Evolutionary conservation across 37 sponge, comb jelly and placozoan species (phyloP).

Genomic region (Spongilla lacustris): DNA sequence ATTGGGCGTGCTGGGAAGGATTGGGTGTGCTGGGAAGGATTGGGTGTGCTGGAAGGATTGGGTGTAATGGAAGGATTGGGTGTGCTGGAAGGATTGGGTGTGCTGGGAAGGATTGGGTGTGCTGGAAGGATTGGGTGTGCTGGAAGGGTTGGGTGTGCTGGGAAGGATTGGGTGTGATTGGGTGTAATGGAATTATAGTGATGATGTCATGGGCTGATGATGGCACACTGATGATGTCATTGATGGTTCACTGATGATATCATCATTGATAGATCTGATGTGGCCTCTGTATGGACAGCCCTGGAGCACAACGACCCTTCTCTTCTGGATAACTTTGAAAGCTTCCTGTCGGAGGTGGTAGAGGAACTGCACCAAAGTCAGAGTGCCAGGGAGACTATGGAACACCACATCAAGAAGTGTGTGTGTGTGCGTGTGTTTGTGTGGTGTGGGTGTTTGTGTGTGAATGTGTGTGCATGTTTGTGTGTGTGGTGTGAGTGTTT

Average conservation of each 20-base stretch:
- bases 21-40: neutral
- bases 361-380: slow-evolving; percentile 39
- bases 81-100: neutral
- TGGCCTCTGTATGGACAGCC: slow-evolving; percentile 35
- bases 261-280: slow-evolving; percentile 1
- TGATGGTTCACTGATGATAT: neutral
- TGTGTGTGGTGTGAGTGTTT: neutral
- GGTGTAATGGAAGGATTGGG: neutral
- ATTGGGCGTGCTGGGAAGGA: neutral
- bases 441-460: neutral
- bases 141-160: no score
- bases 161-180: neutral
- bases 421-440: neutral
- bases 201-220: neutral
- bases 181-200: no score
- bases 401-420: slow-evolving; percentile 44
- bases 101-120: neutral
- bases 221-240: neutral
- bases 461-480: neutral
- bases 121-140: no score
- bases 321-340: slow-evolving; percentile 53
- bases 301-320: slow-evolving; percentile 23
- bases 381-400: slow-evolving; percentile 18
- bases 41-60: slow-evolving; percentile 9
- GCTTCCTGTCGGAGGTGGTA: slow-evolving; percentile 45